A percentile compares a stretch with the other conserved stretches of the same genome.
Conservation (phyloP, 2,888 invertebrate species). For the Timema podura region DNA sequence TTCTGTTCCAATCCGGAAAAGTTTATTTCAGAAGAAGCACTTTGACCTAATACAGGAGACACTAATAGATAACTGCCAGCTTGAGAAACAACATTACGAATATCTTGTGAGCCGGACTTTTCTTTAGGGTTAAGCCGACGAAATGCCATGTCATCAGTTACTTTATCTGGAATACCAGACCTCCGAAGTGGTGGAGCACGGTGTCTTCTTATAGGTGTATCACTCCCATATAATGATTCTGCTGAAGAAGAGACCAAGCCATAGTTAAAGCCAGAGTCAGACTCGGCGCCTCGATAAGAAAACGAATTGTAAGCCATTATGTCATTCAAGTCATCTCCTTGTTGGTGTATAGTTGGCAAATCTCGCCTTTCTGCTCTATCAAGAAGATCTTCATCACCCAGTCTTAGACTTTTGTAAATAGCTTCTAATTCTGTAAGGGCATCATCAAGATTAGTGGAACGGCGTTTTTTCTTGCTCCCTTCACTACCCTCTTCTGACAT, state of each 20-base stretch:
- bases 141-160: conserved; percentile 77
- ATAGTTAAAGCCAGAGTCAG: conserved; percentile 45
- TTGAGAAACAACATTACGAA: conserved; percentile 49
- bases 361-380: conserved; percentile 75
- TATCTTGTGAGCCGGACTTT: conserved; percentile 46
- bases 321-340: conserved; percentile 20
- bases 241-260: conserved; percentile 33
- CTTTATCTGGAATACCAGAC: conserved; percentile 58
- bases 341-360: conserved; percentile 40
- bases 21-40: conserved; percentile 31
- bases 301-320: not conserved
- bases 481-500: conserved; percentile 37
- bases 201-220: conserved; percentile 26
- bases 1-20: conserved; percentile 13
- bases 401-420: conserved; percentile 83
- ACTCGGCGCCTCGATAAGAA: conserved; percentile 40
- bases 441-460: conserved; percentile 75
- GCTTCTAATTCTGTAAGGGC: conserved; percentile 85
- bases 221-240: conserved; percentile 23
- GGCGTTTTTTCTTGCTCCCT: conserved; percentile 43
- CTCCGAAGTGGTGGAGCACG: conserved; percentile 40
- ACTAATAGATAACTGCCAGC: conserved; percentile 62
- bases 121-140: conserved; percentile 64
- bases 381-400: conserved; percentile 76
- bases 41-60: conserved; percentile 57